Evolutionary conservation across 1,140 invertebrate genomes (phyloP).

Genomic region (Euglossa dilemma): DNA sequence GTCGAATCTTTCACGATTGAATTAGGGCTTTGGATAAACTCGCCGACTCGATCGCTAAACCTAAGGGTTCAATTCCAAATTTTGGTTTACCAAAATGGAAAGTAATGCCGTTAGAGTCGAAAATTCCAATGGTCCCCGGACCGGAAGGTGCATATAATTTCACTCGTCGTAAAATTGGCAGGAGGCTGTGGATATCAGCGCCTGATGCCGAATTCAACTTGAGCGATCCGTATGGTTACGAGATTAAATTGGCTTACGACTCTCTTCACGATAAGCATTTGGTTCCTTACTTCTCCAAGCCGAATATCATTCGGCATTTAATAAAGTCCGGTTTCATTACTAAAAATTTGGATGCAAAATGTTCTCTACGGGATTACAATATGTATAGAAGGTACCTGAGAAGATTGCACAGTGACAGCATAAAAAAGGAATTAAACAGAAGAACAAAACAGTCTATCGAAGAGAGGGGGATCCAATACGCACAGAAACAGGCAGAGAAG

Average conservation of each 20-base stretch:
- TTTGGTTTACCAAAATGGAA: constrained; percentile 79
- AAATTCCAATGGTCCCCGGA: constrained; percentile 75
- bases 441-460: constrained; percentile 50
- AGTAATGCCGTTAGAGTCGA: constrained; percentile 73
- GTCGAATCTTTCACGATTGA: background rate
- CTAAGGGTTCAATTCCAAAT: constrained; percentile 67
- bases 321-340: constrained; percentile 74
- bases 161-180: constrained; percentile 74
- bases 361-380: constrained; percentile 77
- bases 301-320: constrained; percentile 65
- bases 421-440: constrained; percentile 64
- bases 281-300: constrained; percentile 67
- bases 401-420: constrained; percentile 68
- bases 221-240: constrained; percentile 73
- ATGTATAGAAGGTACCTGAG: constrained; percentile 76
- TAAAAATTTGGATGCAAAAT: constrained; percentile 73
- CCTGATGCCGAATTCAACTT: constrained; percentile 69
- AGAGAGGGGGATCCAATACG: constrained; percentile 52
- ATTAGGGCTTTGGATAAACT: constrained; percentile 64
- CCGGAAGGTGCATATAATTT: constrained; percentile 71
- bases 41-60: constrained; percentile 69
- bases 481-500: constrained; percentile 65
- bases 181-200: constrained; percentile 58
- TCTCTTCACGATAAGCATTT: constrained; percentile 78
- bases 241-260: constrained; percentile 72